Evolutionary conservation across 2,888 invertebrate species (phyloP), one percentile per base, ranked within the genome.

Genomic region (Napeogenes sylphis): DNA sequence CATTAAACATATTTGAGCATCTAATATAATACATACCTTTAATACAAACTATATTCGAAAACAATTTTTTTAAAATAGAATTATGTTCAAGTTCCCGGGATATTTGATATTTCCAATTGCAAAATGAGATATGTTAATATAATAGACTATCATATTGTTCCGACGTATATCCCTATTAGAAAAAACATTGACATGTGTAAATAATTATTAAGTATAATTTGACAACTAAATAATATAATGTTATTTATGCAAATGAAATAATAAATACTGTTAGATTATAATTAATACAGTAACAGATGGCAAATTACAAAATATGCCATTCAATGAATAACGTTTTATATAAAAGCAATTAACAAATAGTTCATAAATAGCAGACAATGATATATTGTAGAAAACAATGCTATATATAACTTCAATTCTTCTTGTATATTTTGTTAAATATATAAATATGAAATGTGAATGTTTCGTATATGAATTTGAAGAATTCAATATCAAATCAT

Each of bases 401-500:
- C 8, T 30, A 30, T 51, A 51, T 51, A 51, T 51, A 30, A 30
- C 12, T 30, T 51, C 8, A 30, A 47, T 14, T 47, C 6, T 51
- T 51, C 30, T 51, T 30, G 21, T 12, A 51, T 30, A 51, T 51
- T 51, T 51, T 30, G 8, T 42, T 42, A 2, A 21, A 38, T 38
- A 42, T 42, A 42, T 42, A 42, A 10, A 42, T 10, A 42, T 42
- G 42, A 42, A 42, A 42, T 42, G 42, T 42, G 42, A 42, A 42
- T 42, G 42, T 12, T 3, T 42, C 42, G 42, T 42, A 51, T 51
- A 51, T 51, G 51, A 51, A 12, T 51, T 30, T 51, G 51, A 51
- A 30, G 30, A 38, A 55, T 59, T 30, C 42, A 61, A 58, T 61
- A 57, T 58, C 30, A 51, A 62, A 58, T 47, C 57, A 63, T 68